Evolutionary conservation across 2,888 invertebrate genomes (phyloP).

Genomic region (Asteroscopus sphinx): DNA sequence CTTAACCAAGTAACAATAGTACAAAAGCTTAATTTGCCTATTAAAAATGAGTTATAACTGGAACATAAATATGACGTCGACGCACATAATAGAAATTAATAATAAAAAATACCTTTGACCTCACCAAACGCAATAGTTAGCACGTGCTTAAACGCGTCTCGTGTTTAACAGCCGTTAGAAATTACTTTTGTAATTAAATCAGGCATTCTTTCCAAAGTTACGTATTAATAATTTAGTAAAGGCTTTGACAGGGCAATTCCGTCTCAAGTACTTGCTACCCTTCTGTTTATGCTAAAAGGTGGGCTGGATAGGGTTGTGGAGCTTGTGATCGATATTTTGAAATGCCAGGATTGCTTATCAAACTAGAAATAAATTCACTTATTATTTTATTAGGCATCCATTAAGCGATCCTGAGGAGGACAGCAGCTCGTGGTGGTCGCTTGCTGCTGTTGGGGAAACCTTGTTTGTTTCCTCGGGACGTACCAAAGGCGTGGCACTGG

Average conservation of each 20-base stretch:
- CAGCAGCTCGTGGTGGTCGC: too few species aligned
- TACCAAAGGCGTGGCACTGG: too few species aligned
- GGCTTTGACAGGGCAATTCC: constrained; percentile 77
- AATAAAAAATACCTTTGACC: constrained; percentile 50
- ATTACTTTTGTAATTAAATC: constrained; percentile 82
- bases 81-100: constrained; percentile 48
- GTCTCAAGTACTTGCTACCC: constrained; percentile 68
- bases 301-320: constrained; percentile 44
- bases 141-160: constrained; percentile 69
- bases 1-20: constrained; percentile 28
- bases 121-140: constrained; percentile 56
- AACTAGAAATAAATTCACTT: too few species aligned
- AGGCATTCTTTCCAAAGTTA: constrained; percentile 77
- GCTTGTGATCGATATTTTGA: constrained; percentile 18
- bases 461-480: too few species aligned
- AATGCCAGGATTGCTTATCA: not conserved
- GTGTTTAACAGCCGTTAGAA: constrained; percentile 77
- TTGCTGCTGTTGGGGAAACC: too few species aligned
- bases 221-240: constrained; percentile 76
- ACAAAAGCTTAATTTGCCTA: constrained; percentile 35
- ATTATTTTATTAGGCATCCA: too few species aligned
- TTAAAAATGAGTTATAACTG: constrained; percentile 44
- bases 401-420: too few species aligned
- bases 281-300: constrained; percentile 72
- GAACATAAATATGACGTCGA: constrained; percentile 50